Base-by-base conservation (phyloP, 2,113 vertebrate species). In the Macaca mulatta region DNA sequence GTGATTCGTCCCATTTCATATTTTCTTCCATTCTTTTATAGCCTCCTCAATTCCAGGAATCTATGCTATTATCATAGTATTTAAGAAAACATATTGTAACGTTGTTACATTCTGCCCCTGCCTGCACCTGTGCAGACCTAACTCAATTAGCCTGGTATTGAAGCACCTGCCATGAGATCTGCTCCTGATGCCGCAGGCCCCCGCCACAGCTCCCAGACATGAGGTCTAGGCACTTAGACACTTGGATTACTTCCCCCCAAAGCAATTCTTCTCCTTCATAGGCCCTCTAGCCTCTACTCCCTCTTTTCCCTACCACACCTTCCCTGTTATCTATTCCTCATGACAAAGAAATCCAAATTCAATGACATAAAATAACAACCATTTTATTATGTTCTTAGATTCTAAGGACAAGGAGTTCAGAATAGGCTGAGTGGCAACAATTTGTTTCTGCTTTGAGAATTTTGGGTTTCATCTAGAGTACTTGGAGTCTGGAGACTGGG, bases 261-360 rank as follows among this genome's bases (percentile, higher is more conserved):
- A 74, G 14, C 13, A 50, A 4, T 30, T 38, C 22, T 84, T 70
- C 17, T 72, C 18, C 38, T 40, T 16, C 2, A 3, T 3, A 8
- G 20, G 1, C 1, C 35, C 12, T 35, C 1, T 32, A 48, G 67
- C 0, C 30, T 10, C 16, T 75, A 57, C 8, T 69, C 59, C 1
- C 43, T 59, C 13, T 40, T 61, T 75, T 22, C 25, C 9, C 13
- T 2, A 45, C 55, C 14, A 1, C 4, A n/a, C 20, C 23, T 8
- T 69, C 48, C 74, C 30, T 57, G 10, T 48, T 74, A 59, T 59
- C 8, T 30, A 32, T 30, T 40, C 45, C 80, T 69, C n/a, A 38
- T 38, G n/a, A 78, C 27, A 91, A 64, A 77, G 10, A 22, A 14
- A 4, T 30, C 16, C 10, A 61, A 57, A 23, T 55, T 64, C 59